These are phyloP conservation scores for Enteromius anoplus DNA, from an alignment of 2,797 vertebrate genomes.

Conservation along the genomic window DNA sequence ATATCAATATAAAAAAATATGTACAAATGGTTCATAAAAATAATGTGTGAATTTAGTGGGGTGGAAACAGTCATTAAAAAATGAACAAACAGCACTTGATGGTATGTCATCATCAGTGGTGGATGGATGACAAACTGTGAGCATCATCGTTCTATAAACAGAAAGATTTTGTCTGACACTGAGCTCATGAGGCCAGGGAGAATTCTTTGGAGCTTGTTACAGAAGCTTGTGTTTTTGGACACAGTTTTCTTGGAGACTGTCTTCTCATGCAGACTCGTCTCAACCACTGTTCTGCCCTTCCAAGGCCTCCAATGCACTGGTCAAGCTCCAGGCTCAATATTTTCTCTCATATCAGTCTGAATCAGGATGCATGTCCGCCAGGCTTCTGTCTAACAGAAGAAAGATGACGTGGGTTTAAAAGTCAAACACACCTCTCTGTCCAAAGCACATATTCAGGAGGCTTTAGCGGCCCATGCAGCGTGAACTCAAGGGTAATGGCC, in stretches of 20 bases:
- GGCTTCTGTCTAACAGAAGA: conserved; percentile 60
- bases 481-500: conserved; percentile 50
- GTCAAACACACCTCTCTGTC: conserved; percentile 56
- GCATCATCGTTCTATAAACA: neutral
- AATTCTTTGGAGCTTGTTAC: conserved; percentile 29
- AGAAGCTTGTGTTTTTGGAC: conserved; percentile 40
- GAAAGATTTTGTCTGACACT: conserved; percentile 20
- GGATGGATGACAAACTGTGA: conserved; percentile 25
- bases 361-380: conserved; percentile 49
- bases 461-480: conserved; percentile 48
- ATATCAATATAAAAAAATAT: neutral
- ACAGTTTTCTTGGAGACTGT: conserved; percentile 29
- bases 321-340: conserved; percentile 65
- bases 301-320: conserved; percentile 53
- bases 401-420: conserved; percentile 55
- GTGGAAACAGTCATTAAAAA: neutral
- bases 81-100: neutral
- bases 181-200: neutral
- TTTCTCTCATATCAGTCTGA: conserved; percentile 56
- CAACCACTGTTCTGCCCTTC: conserved; percentile 26
- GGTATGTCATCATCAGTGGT: conserved; percentile 10
- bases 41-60: neutral
- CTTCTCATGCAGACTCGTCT: conserved; percentile 31
- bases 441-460: conserved; percentile 60
- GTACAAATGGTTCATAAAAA: neutral